Conservation (phyloP, 2,113 vertebrate species). For the Narcine bancroftii region DNA sequence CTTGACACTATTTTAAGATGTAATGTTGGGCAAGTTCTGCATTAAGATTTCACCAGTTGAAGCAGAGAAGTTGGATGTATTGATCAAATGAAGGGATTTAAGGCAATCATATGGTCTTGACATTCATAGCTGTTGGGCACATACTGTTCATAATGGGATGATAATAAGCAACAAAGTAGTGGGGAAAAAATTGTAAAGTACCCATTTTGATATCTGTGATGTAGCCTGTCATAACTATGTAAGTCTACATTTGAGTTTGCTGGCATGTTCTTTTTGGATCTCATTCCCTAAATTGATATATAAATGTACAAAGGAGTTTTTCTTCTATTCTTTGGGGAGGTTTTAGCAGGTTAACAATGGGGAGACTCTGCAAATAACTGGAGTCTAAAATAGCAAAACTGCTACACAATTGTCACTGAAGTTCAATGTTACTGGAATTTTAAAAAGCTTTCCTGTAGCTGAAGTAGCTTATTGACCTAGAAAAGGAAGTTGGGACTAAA, state of each 20-base stretch:
- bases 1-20: constrained; percentile 64
- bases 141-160: constrained; percentile 8
- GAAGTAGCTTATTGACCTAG: constrained; percentile 52
- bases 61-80: constrained; percentile 48
- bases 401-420: constrained; percentile 50
- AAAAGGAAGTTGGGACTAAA: constrained; percentile 28
- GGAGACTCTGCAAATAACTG: constrained; percentile 47
- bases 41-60: constrained; percentile 61
- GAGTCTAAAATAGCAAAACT: constrained; percentile 63
- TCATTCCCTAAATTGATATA: constrained; percentile 79
- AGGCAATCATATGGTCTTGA: constrained; percentile 44
- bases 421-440: constrained; percentile 48
- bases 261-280: constrained; percentile 72
- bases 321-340: constrained; percentile 50
- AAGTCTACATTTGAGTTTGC: constrained; percentile 73
- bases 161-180: constrained; percentile 34
- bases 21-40: constrained; percentile 67
- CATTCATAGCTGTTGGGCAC: constrained; percentile 4
- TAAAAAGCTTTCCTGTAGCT: constrained; percentile 48
- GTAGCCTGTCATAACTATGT: constrained; percentile 64
- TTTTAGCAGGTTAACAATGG: constrained; percentile 46
- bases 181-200: constrained; percentile 57
- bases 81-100: constrained; percentile 53
- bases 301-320: constrained; percentile 60
- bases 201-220: constrained; percentile 60